Conservation (phyloP, 1,140 invertebrate species). For the Glossosoma conforme region DNA sequence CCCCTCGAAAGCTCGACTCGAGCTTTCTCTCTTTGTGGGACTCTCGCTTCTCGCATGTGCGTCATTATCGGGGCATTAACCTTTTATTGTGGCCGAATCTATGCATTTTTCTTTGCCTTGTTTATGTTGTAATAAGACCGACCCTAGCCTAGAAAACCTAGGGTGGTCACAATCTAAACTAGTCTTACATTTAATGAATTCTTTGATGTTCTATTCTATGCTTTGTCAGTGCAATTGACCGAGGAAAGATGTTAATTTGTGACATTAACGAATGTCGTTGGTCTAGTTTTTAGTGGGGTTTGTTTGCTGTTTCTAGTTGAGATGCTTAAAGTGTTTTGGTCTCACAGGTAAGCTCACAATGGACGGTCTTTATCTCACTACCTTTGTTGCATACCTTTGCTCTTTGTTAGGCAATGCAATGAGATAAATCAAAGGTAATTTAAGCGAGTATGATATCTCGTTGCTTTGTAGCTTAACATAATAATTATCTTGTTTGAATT, state of each 20-base stretch:
- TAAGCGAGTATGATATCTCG: no score
- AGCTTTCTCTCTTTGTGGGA: conserved; percentile 13
- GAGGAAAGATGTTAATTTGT: conserved; percentile 32
- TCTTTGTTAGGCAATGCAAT: conserved; percentile 21
- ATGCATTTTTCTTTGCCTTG: conserved; percentile 5
- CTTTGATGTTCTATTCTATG: conserved; percentile 19
- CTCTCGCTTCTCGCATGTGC: conserved; percentile 10
- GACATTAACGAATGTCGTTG: conserved; percentile 15
- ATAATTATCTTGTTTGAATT: no score
- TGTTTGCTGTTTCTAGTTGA: conserved; percentile 4
- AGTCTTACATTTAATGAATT: conserved; percentile 3
- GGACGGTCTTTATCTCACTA: conserved; percentile 23
- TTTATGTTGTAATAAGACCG: conserved; percentile 24
- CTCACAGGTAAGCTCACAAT: conserved; percentile 17
- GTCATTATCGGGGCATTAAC: conserved; percentile 32
- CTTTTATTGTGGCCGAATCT: conserved; percentile 26
- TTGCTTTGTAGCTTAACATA: no score
- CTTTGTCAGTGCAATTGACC: conserved; percentile 29
- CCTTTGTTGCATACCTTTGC: conserved; percentile 20
- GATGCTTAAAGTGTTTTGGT: conserved; percentile 17
- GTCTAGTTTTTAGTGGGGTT: conserved; percentile 7
- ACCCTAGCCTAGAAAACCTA: conserved; percentile 12
- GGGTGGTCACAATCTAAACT: background rate
- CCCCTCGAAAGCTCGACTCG: conserved; percentile 13
- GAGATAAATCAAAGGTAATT: conserved; percentile 17